phyloP scores from a whole-genome alignment of 2,888 invertebrate species.

The Dorcus hopei region DNA sequence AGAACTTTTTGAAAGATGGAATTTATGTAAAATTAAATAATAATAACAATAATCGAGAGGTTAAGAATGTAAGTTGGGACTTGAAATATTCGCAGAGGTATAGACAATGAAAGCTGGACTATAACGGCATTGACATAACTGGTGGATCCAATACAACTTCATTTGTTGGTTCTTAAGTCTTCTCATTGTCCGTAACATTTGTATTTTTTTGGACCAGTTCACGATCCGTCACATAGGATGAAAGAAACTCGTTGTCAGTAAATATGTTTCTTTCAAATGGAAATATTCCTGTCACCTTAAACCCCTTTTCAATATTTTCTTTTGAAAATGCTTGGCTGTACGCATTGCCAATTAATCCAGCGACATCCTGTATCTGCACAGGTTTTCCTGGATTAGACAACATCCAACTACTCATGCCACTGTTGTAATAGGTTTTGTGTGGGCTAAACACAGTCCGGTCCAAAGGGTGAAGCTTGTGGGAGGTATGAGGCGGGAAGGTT shows the following conservation, averaged over 20 bases:
- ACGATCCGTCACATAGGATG: not conserved
- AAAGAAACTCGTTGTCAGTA: not conserved
- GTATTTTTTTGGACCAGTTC: no score
- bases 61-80: no score
- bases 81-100: no score
- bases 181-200: no score
- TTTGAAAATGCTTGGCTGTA: not conserved
- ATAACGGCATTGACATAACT: no score
- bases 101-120: no score
- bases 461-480: not conserved
- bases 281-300: not conserved
- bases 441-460: not conserved
- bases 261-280: not conserved
- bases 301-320: not conserved
- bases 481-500: conserved; percentile 2
- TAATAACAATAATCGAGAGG: no score
- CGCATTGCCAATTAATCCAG: not conserved
- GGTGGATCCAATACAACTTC: no score
- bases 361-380: no score
- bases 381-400: not conserved
- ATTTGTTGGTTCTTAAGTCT: no score
- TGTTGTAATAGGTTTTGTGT: not conserved
- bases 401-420: not conserved
- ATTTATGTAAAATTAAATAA: no score
- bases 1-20: no score